phyloP scores from a whole-genome alignment of 92 coral and sea anemone species.

The Muricea muricata region DNA sequence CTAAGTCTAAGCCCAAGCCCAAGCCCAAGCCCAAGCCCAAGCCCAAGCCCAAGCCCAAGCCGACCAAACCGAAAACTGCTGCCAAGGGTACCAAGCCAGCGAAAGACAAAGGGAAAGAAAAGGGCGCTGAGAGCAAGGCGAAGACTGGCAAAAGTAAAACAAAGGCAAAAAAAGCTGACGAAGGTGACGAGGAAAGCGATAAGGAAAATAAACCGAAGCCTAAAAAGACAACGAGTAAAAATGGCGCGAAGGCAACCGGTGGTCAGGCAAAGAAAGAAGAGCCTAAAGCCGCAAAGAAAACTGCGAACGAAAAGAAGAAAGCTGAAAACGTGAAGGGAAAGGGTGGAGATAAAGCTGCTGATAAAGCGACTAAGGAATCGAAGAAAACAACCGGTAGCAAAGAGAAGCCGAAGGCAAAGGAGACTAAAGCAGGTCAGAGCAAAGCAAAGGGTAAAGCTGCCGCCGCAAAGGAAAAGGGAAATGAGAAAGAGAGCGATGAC shows the following conservation, averaged over 20 bases:
- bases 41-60: too few species aligned
- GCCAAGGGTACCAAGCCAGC: not conserved
- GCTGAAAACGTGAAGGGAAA: not conserved
- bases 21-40: too few species aligned
- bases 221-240: not conserved
- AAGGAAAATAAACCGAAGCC: not conserved
- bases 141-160: not conserved
- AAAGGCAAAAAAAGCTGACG: not conserved
- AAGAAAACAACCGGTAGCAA: not conserved
- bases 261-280: not conserved
- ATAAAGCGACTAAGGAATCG: not conserved
- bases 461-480: slow-evolving; percentile 1
- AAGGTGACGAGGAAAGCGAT: not conserved
- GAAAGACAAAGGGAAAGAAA: not conserved
- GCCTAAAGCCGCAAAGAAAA: not conserved
- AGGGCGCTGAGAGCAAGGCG: not conserved
- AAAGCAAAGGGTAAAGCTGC: not conserved
- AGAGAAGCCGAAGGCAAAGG: not conserved
- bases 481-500: not conserved
- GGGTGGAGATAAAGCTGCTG: not conserved
- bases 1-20: slow-evolving; percentile 41
- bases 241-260: not conserved
- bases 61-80: not conserved
- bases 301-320: not conserved
- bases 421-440: not conserved